Evolutionary conservation across 2,888 invertebrate species (phyloP).

Genomic region (Exocentrus adspersus): DNA sequence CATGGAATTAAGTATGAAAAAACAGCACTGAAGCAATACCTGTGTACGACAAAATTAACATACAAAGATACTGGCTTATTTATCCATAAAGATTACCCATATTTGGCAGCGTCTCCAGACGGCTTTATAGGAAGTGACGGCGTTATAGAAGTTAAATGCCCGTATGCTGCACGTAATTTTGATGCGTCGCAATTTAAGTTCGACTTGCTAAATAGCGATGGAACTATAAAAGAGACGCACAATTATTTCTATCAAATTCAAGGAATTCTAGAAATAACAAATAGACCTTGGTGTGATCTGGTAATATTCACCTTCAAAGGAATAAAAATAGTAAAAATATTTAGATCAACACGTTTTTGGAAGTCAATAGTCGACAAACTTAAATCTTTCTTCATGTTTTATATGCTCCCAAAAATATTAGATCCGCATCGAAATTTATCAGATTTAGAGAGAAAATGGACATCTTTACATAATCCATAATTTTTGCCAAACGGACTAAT

Average conservation of each 20-base stretch:
- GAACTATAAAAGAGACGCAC: neutral
- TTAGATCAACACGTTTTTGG: neutral
- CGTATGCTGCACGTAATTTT: slow-evolving; percentile 11
- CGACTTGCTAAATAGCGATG: neutral
- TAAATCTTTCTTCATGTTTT: neutral
- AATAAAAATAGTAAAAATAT: neutral
- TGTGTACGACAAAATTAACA: neutral
- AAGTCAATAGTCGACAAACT: neutral
- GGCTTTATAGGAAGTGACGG: slow-evolving; percentile 14
- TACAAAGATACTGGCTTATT: neutral
- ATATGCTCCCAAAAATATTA: neutral
- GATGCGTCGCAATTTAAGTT: neutral
- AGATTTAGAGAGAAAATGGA: neutral
- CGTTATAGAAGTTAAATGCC: slow-evolving; percentile 29
- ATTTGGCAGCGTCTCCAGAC: slow-evolving; percentile 25
- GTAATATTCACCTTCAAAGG: neutral
- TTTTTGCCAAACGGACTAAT: neutral
- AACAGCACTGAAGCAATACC: neutral
- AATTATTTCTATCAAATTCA: slow-evolving; percentile 21
- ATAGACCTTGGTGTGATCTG: slow-evolving; percentile 18
- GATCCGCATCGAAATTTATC: neutral
- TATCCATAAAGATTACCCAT: neutral
- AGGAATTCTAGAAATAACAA: slow-evolving; percentile 6
- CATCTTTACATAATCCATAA: neutral
- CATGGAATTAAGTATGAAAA: neutral